phyloP scores from a whole-genome alignment of 2,888 invertebrate genomes.

The Harpalus rufipes region DNA sequence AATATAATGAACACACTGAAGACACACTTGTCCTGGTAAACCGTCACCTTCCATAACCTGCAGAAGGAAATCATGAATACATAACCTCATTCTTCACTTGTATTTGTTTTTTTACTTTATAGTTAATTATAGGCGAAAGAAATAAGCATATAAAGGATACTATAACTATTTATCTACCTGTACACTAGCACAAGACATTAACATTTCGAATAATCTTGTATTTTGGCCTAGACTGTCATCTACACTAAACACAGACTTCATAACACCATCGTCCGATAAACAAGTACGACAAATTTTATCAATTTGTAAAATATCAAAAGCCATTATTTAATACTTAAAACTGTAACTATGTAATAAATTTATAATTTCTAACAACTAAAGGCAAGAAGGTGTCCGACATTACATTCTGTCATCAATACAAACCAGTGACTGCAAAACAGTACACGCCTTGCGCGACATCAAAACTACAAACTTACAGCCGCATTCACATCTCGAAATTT shows the following conservation, averaged over 20 bases:
- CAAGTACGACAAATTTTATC: slow-evolving; percentile 76
- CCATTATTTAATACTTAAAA: slow-evolving; percentile 67
- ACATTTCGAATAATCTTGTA: slow-evolving; percentile 74
- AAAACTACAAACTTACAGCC: no score
- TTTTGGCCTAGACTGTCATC: slow-evolving; percentile 73
- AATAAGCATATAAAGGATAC: slow-evolving; percentile 1
- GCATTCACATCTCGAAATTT: no score
- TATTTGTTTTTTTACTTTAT: slow-evolving; percentile 23
- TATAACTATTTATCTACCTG: slow-evolving; percentile 71
- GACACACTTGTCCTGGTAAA: slow-evolving; percentile 75
- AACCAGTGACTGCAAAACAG: slow-evolving; percentile 40
- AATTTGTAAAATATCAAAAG: slow-evolving; percentile 71
- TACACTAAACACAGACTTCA: slow-evolving; percentile 74
- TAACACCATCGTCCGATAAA: slow-evolving; percentile 73
- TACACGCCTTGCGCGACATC: background rate
- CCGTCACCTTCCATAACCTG: slow-evolving; percentile 75
- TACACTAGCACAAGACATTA: slow-evolving; percentile 75
- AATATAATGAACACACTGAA: slow-evolving; percentile 75
- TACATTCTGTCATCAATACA: slow-evolving; percentile 57
- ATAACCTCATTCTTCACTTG: slow-evolving; percentile 26
- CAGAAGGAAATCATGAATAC: slow-evolving; percentile 12
- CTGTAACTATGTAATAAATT: slow-evolving; percentile 34
- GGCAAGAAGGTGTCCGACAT: slow-evolving; percentile 58
- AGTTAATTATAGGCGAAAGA: background rate
- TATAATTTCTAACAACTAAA: slow-evolving; percentile 45